A percentile compares a stretch with the other conserved stretches of the same genome.
phyloP scores from a whole-genome alignment of 2,888 invertebrate genomes.

The Mesorhabditis belari region DNA sequence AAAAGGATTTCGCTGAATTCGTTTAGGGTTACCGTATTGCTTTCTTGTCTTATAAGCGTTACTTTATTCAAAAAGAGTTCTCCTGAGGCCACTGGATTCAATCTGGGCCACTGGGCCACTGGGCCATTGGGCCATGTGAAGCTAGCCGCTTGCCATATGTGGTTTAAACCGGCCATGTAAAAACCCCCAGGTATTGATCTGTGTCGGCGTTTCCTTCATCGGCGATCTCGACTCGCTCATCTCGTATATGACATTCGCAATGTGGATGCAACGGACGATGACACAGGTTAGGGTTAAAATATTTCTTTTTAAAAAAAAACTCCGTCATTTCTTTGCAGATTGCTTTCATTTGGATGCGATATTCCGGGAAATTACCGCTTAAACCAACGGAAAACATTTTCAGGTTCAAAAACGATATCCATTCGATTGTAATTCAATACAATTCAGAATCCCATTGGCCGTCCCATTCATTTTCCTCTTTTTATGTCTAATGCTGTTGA shows the following conservation, averaged over 20 bases:
- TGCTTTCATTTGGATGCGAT: conserved; percentile 25
- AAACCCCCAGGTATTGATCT: conserved; percentile 25
- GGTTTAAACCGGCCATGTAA: too few species aligned
- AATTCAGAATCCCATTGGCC: conserved; percentile 28
- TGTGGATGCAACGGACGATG: conserved; percentile 36
- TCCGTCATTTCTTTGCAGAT: conserved; percentile 6
- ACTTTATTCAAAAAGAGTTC: too few species aligned
- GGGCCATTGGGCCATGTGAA: too few species aligned
- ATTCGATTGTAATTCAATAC: background rate
- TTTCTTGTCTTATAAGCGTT: background rate
- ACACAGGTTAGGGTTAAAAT: conserved; percentile 10
- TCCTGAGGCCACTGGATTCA: too few species aligned
- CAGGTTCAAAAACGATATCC: background rate
- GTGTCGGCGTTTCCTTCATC: conserved; percentile 37
- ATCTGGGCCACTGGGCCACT: too few species aligned
- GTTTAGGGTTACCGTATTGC: background rate
- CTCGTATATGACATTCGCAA: conserved; percentile 43
- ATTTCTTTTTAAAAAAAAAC: background rate
- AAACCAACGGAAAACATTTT: conserved; percentile 2
- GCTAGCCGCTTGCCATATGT: too few species aligned
- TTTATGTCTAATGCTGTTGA: conserved; percentile 36
- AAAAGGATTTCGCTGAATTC: too few species aligned
- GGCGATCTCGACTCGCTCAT: conserved; percentile 44
- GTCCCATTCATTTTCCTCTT: conserved; percentile 33
- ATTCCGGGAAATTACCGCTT: conserved; percentile 2